A percentile compares a stretch with the other conserved stretches of the same genome.
Evolutionary conservation across 2,797 vertebrate species (phyloP).

Genomic region (Erithacus rubecula): DNA sequence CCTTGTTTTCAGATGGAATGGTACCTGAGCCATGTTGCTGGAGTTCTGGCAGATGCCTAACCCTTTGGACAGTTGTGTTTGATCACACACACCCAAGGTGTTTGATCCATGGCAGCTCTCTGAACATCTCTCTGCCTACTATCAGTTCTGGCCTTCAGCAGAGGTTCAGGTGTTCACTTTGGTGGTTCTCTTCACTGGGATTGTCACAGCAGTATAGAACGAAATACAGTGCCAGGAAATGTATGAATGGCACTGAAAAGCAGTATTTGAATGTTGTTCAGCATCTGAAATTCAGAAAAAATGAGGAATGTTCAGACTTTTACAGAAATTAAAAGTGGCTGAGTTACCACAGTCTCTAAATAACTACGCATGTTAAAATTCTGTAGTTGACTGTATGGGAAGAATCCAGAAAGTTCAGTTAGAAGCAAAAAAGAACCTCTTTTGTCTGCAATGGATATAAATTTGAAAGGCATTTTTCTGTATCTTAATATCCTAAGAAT

Average conservation of each 20-base stretch:
- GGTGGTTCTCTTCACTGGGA: not conserved
- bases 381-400: not conserved
- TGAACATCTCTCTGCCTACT: not conserved
- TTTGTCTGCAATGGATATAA: not conserved
- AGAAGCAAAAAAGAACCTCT: not conserved
- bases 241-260: not conserved
- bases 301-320: not conserved
- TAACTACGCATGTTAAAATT: not conserved
- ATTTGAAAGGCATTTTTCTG: not conserved
- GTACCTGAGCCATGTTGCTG: not conserved
- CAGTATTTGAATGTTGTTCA: not conserved
- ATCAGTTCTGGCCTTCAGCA: not conserved
- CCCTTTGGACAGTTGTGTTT: not conserved
- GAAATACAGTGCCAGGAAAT: not conserved
- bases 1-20: not conserved
- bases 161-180: not conserved
- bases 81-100: not conserved
- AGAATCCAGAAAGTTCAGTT: not conserved
- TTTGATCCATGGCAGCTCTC: not conserved
- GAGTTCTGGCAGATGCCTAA: accelerated
- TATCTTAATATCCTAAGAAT: not conserved
- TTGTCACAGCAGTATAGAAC: not conserved
- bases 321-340: not conserved
- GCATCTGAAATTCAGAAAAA: not conserved
- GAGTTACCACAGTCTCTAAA: not conserved